A percentile compares a stretch with the other conserved stretches of the same genome.
phyloP scores from a whole-genome alignment of 1,140 invertebrate genomes.

The Drosophila teissieri region DNA sequence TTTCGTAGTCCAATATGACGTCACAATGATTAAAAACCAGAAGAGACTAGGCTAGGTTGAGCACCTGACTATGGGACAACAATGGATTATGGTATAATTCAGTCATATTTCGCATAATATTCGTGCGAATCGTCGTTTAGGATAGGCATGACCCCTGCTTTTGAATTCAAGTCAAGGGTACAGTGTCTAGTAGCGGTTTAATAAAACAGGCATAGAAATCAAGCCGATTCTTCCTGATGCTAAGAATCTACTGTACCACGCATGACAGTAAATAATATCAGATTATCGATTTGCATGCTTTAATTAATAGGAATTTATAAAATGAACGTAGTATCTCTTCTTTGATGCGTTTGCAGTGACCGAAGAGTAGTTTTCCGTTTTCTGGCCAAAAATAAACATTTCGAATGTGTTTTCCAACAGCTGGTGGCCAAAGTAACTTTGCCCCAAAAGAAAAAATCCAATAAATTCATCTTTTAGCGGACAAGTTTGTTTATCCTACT shows the following conservation, averaged over 20 bases:
- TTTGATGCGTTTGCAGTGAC: background rate
- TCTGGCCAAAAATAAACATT: conserved; percentile 40
- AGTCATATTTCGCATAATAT: conserved; percentile 11
- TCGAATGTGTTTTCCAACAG: conserved; percentile 37
- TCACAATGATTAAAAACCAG: conserved; percentile 44
- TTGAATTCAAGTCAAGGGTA: conserved; percentile 17
- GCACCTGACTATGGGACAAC: conserved; percentile 21
- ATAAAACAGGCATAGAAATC: conserved; percentile 14
- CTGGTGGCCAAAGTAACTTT: conserved; percentile 20
- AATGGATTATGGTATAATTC: conserved; percentile 29
- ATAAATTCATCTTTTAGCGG: conserved; percentile 47
- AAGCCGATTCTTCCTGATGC: conserved; percentile 12
- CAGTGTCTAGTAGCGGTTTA: conserved; percentile 2
- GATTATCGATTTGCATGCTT: background rate
- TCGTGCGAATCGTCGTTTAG: conserved; percentile 11
- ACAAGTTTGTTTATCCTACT: conserved; percentile 37
- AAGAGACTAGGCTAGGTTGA: conserved; percentile 12
- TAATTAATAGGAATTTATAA: background rate
- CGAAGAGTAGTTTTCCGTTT: conserved; percentile 25
- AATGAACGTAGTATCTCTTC: background rate
- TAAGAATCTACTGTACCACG: background rate
- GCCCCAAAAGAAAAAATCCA: conserved; percentile 27
- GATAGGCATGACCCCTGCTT: conserved; percentile 14
- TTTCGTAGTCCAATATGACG: conserved; percentile 54
- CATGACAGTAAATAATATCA: conserved; percentile 13